phyloP scores from a whole-genome alignment of 1,140 invertebrate genomes.

The Bombus fervidus region DNA sequence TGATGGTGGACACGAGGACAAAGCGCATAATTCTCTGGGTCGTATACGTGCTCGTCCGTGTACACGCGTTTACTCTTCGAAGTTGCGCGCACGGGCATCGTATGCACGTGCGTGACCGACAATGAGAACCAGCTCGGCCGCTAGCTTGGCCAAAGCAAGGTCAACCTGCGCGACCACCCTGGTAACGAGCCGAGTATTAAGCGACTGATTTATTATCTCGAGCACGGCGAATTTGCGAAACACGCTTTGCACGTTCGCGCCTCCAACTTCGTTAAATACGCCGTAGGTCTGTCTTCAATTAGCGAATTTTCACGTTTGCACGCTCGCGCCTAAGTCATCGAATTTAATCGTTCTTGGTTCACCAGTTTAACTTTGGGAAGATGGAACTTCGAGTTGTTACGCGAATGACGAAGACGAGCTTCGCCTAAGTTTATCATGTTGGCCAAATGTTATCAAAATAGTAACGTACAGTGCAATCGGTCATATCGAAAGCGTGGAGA shows the following conservation, averaged over 20 bases:
- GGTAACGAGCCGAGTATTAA: conserved; percentile 44
- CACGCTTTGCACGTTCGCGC: conserved; percentile 43
- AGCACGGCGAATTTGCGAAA: conserved; percentile 36
- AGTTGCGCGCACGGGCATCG: neutral
- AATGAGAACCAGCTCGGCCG: neutral
- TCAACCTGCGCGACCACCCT: neutral
- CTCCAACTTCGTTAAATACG: neutral
- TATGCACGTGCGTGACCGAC: conserved; percentile 37
- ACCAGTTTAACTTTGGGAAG: no score
- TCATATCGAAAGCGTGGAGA: no score
- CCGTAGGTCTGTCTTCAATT: no score
- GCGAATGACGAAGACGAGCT: no score
- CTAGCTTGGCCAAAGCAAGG: neutral
- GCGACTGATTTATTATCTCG: conserved; percentile 56
- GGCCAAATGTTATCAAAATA: no score
- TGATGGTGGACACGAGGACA: conserved; percentile 61
- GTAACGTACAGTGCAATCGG: no score
- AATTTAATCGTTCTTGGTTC: no score
- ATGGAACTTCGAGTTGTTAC: no score
- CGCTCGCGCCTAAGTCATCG: no score
- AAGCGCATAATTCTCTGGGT: conserved; percentile 60
- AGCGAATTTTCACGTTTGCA: neutral
- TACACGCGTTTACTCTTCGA: conserved; percentile 65
- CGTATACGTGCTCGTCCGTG: conserved; percentile 55
- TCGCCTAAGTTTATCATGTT: no score